Percentiles rank a stretch among this genome's conserved stretches.
These are phyloP conservation scores for Meloidogyne exigua DNA, from an alignment of 1,140 invertebrate genomes.

Conservation along the genomic window DNA sequence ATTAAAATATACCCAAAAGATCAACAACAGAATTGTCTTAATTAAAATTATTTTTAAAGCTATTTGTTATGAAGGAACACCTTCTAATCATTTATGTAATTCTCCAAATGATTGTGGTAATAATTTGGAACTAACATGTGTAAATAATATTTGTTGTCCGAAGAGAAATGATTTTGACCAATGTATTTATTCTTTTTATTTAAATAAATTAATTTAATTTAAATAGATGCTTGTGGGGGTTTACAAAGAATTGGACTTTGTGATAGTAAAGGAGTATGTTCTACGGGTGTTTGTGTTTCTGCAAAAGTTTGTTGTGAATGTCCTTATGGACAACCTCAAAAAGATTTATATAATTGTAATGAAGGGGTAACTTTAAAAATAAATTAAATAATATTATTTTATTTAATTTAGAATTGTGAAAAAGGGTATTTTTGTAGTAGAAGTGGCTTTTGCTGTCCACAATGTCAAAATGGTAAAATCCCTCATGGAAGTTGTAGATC, in stretches of 20 bases:
- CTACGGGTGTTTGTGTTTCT: neutral
- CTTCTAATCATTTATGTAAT: neutral
- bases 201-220: neutral
- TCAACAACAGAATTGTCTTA: too few relatives aligned
- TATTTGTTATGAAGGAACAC: neutral
- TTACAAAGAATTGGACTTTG: slow-evolving; percentile 2
- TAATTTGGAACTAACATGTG: neutral
- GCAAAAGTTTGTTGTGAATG: neutral
- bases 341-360: neutral
- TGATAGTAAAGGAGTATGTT: neutral
- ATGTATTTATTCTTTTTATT: neutral
- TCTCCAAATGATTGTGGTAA: neutral
- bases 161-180: neutral
- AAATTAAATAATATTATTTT: too few relatives aligned
- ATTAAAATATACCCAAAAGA: too few relatives aligned
- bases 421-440: neutral
- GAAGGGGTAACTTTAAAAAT: neutral
- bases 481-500: neutral
- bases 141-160: neutral
- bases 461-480: neutral
- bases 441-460: neutral
- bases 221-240: neutral
- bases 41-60: neutral
- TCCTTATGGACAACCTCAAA: neutral
- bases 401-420: neutral